phyloP scores from a whole-genome alignment of 1,140 invertebrate genomes.

The Aporrectodea caliginosa region DNA sequence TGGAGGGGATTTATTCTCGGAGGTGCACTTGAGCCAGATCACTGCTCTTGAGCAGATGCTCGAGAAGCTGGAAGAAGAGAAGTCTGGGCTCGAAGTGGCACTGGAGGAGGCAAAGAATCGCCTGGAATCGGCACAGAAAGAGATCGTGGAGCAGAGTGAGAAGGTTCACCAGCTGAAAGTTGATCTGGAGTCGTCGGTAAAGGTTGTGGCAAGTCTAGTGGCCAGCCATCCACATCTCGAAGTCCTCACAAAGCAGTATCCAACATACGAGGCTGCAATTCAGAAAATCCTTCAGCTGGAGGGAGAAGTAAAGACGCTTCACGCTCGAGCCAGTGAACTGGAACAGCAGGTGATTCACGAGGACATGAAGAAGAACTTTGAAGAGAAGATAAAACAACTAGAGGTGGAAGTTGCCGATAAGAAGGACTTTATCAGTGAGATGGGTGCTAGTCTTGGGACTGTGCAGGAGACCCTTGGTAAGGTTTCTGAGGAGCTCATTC shows the following conservation, averaged over 20 bases:
- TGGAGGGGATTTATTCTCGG: constrained; percentile 83
- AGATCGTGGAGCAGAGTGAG: constrained; percentile 69
- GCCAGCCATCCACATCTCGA: not conserved
- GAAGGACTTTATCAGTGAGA: constrained; percentile 70
- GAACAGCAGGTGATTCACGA: constrained; percentile 41
- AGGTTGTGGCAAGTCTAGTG: not conserved
- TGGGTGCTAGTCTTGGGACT: constrained; percentile 67
- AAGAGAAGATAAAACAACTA: constrained; percentile 66
- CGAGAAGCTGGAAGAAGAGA: constrained; percentile 63
- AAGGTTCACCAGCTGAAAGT: constrained; percentile 70
- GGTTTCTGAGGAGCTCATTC: constrained; percentile 85
- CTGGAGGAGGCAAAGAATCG: constrained; percentile 60
- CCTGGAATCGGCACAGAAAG: constrained; percentile 72
- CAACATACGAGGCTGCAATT: constrained; percentile 20
- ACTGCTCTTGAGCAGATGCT: constrained; percentile 90
- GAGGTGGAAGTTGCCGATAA: constrained; percentile 71
- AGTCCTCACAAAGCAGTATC: not conserved
- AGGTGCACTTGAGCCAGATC: constrained; percentile 92
- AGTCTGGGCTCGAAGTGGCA: constrained; percentile 42
- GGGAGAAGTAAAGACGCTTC: not conserved
- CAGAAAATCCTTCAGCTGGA: constrained; percentile 65
- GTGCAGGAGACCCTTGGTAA: constrained; percentile 69
- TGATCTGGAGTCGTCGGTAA: constrained; percentile 60
- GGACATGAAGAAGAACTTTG: constrained; percentile 30
- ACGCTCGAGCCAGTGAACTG: not conserved